A percentile compares a stretch with the other conserved stretches of the same genome.
Evolutionary conservation across 1,140 invertebrate genomes (phyloP).

Genomic region (Heliconius himera): DNA sequence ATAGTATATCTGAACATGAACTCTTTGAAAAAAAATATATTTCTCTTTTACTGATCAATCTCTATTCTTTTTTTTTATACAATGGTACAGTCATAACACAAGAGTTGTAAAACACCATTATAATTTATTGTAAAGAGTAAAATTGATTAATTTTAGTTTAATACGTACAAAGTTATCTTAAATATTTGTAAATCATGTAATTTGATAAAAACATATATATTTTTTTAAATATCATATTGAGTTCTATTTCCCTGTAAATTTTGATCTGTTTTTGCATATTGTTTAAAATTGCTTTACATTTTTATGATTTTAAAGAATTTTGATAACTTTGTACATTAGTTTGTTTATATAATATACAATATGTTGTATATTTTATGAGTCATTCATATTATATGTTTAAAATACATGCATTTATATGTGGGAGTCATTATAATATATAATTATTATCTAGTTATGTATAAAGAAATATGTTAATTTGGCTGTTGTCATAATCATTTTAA

Average conservation of each 20-base stretch:
- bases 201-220: neutral
- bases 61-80: too few relatives aligned
- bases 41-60: too few relatives aligned
- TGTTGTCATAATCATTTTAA: too few relatives aligned
- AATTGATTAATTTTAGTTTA: neutral
- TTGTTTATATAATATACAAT: constrained; percentile 47
- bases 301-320: constrained; percentile 32
- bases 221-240: neutral
- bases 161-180: constrained; percentile 3
- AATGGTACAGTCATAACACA: too few relatives aligned
- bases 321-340: constrained; percentile 48
- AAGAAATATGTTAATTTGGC: neutral
- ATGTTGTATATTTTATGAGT: constrained; percentile 44
- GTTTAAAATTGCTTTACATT: neutral
- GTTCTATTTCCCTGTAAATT: neutral
- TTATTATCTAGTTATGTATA: neutral
- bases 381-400: constrained; percentile 25
- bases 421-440: neutral
- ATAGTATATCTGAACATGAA: too few relatives aligned
- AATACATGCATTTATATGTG: constrained; percentile 32
- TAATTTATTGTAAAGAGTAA: neutral
- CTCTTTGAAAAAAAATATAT: too few relatives aligned
- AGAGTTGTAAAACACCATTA: too few relatives aligned
- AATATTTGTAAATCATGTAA: neutral
- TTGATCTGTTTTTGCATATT: neutral